Evolutionary conservation across 2,113 vertebrate genomes (phyloP), one percentile per base, ranked within the genome.

Genomic region (Pterocles orientalis): DNA sequence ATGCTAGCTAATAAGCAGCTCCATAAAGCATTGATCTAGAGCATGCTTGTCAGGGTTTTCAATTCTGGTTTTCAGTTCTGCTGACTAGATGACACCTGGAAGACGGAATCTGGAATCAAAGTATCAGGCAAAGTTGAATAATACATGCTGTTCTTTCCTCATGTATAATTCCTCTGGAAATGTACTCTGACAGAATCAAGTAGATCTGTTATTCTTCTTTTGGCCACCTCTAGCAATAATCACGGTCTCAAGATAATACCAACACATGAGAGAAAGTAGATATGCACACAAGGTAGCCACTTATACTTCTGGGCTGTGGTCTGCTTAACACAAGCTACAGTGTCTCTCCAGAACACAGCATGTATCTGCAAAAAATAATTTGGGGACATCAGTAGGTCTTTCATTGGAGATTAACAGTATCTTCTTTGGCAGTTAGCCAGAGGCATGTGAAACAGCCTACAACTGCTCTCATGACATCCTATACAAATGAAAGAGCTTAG

Each of bases 361-460:
- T 6, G 6, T 31, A 88, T 45, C 77, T 43, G 29, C 20, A 91
- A 48, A 91, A 95, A 86, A 10, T 58, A 71, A 86, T 85, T 2
- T 64, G 53, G 28, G 53, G 70, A 62, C 48, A 92, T 53, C 9
- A 16, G 28, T 53, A 88, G 54, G 54, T 83, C 92, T 83, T 95
- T 86, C 82, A 81, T 76, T 26, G 14, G n/a, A 83, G 91, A 94
- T 94, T 84, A 93, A 70, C 51, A 48, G 36, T 41, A 80, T 68
- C 83, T 68, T 91, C 90, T 83, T 41, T 88, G 91, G 95, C 94
- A 94, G 69, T 28, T 56, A 88, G 88, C 91, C 94, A 95, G 72
- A 86, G 76, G 72, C 60, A 90, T 60, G 72, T 78, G 76, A 91
- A 92, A 94, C 68, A 81, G 91, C n/a, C 80, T 78, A 34, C 82